Evolutionary conservation across 1,140 invertebrate genomes (phyloP).

Genomic region (Dreissena polymorpha): DNA sequence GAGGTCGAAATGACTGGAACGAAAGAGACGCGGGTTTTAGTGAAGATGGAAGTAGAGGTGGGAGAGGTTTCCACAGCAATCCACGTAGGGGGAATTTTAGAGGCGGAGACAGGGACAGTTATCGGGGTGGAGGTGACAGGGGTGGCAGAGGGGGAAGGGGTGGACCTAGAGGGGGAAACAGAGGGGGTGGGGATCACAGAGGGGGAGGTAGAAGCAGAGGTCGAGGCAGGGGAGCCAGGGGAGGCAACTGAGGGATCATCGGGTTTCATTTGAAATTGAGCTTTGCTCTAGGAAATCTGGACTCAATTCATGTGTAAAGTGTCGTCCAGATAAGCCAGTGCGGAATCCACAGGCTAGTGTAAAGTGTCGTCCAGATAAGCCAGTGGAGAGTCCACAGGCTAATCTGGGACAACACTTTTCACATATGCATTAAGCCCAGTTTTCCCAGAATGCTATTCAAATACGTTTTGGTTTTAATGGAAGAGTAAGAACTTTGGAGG

Average conservation of each 20-base stretch:
- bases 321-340: no score
- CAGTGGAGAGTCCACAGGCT: no score
- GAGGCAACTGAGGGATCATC: neutral
- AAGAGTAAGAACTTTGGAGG: no score
- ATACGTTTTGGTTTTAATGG: no score
- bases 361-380: no score
- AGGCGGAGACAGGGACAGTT: constrained; percentile 38
- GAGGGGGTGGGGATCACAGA: constrained; percentile 12
- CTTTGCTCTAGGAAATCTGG: no score
- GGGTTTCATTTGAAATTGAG: no score
- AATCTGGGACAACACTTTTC: no score
- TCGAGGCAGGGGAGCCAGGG: constrained; percentile 5
- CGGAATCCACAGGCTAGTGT: no score
- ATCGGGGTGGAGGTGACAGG: constrained; percentile 53
- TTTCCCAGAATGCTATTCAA: no score
- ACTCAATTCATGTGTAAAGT: no score
- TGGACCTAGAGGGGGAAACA: constrained; percentile 11
- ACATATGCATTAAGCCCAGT: no score
- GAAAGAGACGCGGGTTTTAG: constrained; percentile 27
- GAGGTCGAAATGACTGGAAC: constrained; percentile 24
- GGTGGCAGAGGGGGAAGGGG: constrained; percentile 51
- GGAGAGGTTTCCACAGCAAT: constrained; percentile 37
- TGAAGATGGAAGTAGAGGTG: constrained; percentile 54
- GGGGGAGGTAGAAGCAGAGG: constrained; percentile 12
- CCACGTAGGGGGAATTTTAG: constrained; percentile 27